Conservation (phyloP, 2,113 vertebrate species). For the Pyxicephalus adspersus region DNA sequence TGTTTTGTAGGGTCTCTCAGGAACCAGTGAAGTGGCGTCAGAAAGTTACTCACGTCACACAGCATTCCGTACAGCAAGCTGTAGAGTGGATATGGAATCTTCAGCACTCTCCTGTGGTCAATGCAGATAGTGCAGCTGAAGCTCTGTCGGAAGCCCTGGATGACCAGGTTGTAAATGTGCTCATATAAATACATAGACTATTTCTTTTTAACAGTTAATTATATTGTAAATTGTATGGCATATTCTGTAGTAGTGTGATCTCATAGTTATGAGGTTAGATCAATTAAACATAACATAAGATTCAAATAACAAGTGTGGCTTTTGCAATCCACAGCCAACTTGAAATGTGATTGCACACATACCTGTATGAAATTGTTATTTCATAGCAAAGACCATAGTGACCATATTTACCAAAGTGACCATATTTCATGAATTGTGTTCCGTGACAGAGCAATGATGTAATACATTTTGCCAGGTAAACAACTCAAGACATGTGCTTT, state of each 20-base stretch:
- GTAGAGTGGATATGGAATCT: constrained; percentile 69
- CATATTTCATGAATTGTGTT: background rate
- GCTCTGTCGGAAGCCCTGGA: constrained; percentile 73
- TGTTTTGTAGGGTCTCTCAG: constrained; percentile 67
- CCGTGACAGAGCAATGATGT: too few relatives aligned
- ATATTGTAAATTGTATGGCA: too few relatives aligned
- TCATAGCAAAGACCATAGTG: background rate
- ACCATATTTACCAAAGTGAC: background rate
- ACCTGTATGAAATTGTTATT: background rate
- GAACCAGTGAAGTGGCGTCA: constrained; percentile 72
- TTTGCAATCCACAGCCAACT: background rate
- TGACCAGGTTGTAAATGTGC: constrained; percentile 69
- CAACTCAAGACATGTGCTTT: too few relatives aligned
- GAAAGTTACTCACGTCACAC: constrained; percentile 62
- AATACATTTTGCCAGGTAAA: too few relatives aligned
- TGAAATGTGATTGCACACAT: background rate
- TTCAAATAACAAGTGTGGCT: background rate
- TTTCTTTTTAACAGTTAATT: background rate
- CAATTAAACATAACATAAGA: background rate
- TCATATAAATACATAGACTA: too few relatives aligned
- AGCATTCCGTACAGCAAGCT: constrained; percentile 67
- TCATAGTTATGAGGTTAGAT: background rate
- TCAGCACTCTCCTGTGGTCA: constrained; percentile 58
- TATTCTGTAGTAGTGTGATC: background rate
- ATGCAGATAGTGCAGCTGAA: constrained; percentile 55